A percentile compares a stretch with the other conserved stretches of the same genome.
These are phyloP conservation scores for Arizona elegans DNA, from an alignment of 2,113 vertebrate genomes.

Conservation along the genomic window DNA sequence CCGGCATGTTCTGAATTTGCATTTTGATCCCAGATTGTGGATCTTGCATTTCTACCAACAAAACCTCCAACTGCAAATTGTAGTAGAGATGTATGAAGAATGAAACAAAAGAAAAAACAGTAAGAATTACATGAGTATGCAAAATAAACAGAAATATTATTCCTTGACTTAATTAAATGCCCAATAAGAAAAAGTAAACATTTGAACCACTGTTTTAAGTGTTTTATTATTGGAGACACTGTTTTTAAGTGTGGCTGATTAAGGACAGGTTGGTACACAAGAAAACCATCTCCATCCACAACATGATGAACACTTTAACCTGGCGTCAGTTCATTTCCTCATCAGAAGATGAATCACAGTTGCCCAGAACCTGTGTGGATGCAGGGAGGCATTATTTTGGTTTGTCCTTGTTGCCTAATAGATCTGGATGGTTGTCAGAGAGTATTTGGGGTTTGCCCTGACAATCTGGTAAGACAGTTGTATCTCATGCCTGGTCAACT, in stretches of 20 bases:
- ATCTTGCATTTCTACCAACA: slow-evolving; percentile 94
- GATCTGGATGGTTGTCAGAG: background rate
- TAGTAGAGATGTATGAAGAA: background rate
- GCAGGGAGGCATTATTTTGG: background rate
- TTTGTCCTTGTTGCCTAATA: background rate
- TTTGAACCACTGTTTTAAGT: background rate
- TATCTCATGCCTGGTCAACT: background rate
- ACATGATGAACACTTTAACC: background rate
- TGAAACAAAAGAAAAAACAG: background rate
- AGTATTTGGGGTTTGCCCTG: background rate
- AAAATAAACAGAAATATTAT: background rate
- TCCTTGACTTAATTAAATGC: background rate
- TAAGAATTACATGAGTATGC: background rate
- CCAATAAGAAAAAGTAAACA: background rate
- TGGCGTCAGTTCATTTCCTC: background rate
- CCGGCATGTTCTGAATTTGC: slow-evolving; percentile 83
- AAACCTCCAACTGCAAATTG: slow-evolving; percentile 78
- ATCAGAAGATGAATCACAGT: background rate
- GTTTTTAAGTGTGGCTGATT: background rate
- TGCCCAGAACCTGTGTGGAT: background rate
- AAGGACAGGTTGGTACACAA: background rate
- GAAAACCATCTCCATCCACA: background rate
- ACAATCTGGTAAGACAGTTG: background rate
- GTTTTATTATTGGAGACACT: background rate
- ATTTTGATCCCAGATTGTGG: slow-evolving; percentile 82